Percentiles rank a stretch among this genome's conserved stretches.
Conservation (phyloP, 1,140 invertebrate genomes). For the Acromyrmex echinatior region DNA sequence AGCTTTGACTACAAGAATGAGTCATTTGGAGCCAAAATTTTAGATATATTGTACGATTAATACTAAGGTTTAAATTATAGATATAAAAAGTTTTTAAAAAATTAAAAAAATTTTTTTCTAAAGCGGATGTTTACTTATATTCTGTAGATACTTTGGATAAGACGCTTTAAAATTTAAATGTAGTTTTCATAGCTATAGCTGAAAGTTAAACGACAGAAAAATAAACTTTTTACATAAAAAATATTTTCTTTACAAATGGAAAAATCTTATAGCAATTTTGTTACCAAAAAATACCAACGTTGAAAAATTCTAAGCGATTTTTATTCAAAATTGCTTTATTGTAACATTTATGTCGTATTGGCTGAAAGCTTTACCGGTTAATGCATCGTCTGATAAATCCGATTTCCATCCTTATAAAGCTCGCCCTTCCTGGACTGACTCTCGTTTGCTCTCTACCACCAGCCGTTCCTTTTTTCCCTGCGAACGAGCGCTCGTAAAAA, state of each 20-base stretch:
- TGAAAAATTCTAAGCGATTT: not conserved
- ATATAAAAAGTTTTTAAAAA: no score
- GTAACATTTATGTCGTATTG: not conserved
- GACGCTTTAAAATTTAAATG: no score
- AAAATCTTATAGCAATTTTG: not conserved
- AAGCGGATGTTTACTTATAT: no score
- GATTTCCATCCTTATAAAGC: not conserved
- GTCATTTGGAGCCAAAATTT: no score
- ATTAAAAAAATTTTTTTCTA: no score
- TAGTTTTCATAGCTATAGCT: no score
- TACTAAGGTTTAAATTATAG: no score
- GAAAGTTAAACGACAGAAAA: not conserved
- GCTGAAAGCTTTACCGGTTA: not conserved
- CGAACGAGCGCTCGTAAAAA: constrained; percentile 31
- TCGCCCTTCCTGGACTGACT: not conserved
- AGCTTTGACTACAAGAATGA: no score
- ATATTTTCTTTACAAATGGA: not conserved
- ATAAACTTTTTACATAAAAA: not conserved
- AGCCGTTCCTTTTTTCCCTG: not conserved
- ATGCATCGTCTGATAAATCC: not conserved
- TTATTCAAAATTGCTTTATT: not conserved
- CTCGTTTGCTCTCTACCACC: not conserved
- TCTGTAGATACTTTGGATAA: no score
- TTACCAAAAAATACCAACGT: not conserved
- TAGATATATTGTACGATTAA: no score